Conservation (phyloP, 2,113 vertebrate genomes). For the Nycticebus coucang region DNA sequence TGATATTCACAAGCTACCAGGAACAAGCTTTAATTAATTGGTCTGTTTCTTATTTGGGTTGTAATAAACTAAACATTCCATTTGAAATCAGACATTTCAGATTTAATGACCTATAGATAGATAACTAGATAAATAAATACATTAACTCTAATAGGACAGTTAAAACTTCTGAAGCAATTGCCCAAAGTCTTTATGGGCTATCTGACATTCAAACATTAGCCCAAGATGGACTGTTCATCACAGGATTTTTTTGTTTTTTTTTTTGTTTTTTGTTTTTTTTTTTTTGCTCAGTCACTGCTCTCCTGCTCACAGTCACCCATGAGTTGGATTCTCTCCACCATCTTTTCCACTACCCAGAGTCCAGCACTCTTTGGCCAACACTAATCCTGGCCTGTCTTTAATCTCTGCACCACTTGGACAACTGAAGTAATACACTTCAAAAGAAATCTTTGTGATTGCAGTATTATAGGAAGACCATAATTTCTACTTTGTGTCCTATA, state of each 20-base stretch:
- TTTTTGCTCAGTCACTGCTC: conserved; percentile 1
- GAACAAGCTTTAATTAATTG: too few species aligned
- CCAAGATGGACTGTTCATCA: background rate
- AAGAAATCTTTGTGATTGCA: background rate
- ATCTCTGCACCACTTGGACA: background rate
- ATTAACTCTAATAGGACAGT: background rate
- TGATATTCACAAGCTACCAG: too few species aligned
- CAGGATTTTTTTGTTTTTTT: background rate
- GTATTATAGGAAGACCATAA: fast-evolving
- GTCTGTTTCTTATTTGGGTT: too few species aligned
- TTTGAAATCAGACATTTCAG: too few species aligned
- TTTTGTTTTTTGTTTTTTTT: background rate
- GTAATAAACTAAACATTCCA: too few species aligned
- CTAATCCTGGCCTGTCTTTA: background rate
- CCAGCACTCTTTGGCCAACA: background rate
- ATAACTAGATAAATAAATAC: background rate
- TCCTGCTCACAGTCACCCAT: conserved; percentile 1
- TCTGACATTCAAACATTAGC: background rate
- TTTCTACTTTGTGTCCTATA: conserved; percentile 32
- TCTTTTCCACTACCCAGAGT: background rate
- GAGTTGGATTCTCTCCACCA: conserved; percentile 15
- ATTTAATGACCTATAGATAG: too few species aligned
- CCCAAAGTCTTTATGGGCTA: background rate
- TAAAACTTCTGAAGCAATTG: background rate
- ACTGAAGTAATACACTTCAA: background rate